These are phyloP conservation scores for Clunio marinus DNA, from an alignment of 2,888 invertebrate species.

Conservation along the genomic window DNA sequence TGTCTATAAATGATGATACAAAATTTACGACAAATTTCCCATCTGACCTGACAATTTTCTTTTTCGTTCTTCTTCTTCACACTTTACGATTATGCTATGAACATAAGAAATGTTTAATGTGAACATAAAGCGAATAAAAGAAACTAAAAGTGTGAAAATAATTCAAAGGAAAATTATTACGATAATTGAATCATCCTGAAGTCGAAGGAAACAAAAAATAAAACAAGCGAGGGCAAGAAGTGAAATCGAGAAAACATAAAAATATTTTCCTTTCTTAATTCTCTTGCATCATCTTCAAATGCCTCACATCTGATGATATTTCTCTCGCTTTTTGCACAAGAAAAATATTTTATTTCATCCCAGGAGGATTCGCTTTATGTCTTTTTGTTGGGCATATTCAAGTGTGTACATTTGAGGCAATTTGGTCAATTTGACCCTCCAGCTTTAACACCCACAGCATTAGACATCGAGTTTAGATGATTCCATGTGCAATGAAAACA, in stretches of 20 bases:
- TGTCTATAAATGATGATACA: background rate
- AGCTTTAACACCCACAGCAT: background rate
- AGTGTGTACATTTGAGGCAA: constrained; percentile 28
- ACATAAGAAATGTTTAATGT: background rate
- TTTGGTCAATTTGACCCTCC: constrained; percentile 39
- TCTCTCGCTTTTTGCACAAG: background rate
- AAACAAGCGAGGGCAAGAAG: constrained; percentile 7
- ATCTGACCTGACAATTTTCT: background rate
- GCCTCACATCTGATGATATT: background rate
- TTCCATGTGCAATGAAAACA: constrained; percentile 37
- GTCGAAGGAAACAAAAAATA: background rate
- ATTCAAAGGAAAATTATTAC: constrained; percentile 20
- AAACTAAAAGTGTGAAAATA: constrained; percentile 36
- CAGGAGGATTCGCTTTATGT: constrained; percentile 10
- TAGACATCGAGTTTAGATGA: background rate
- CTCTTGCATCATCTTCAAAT: background rate
- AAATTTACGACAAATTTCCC: background rate
- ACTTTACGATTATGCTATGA: background rate
- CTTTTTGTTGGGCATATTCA: background rate
- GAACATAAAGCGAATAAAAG: background rate
- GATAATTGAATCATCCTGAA: constrained; percentile 35
- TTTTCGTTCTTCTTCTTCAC: background rate
- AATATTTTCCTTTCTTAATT: background rate
- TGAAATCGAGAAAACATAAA: background rate
- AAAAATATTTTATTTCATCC: constrained; percentile 39